Percentiles rank a stretch among this genome's conserved stretches.
Evolutionary conservation across 2,113 vertebrate genomes (phyloP).

Genomic region (Chamaea fasciata): DNA sequence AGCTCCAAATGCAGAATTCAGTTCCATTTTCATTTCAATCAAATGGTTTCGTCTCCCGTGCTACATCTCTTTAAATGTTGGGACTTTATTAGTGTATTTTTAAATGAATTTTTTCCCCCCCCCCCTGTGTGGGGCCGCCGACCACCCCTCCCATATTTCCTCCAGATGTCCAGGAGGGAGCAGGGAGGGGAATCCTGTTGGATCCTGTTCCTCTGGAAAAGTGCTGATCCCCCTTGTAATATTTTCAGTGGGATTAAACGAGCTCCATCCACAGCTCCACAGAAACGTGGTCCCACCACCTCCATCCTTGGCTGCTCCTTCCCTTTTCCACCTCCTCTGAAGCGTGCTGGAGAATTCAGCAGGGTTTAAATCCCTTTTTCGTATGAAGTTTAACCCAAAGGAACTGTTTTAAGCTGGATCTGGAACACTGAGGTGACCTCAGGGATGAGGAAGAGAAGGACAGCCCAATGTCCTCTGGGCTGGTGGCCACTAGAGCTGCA

Average conservation of each 20-base stretch:
- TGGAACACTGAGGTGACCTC: neutral
- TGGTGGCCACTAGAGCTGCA: neutral
- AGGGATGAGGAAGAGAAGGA: neutral
- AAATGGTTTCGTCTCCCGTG: neutral
- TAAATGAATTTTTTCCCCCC: neutral
- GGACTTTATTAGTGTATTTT: neutral
- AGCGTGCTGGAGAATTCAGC: neutral
- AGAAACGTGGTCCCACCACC: neutral
- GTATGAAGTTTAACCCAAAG: neutral
- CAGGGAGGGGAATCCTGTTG: neutral
- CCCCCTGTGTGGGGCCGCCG: fast-evolving
- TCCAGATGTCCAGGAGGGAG: neutral
- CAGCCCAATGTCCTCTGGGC: fast-evolving
- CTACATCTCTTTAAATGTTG: neutral
- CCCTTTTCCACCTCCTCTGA: neutral
- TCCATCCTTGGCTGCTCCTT: neutral
- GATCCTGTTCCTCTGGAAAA: neutral
- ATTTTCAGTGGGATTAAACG: neutral
- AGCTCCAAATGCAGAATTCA: neutral
- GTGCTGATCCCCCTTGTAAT: neutral
- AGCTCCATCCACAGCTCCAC: neutral
- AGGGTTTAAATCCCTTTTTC: neutral
- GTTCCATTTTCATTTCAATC: neutral
- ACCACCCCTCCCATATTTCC: neutral
- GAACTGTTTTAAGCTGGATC: neutral